Base-by-base conservation (phyloP, 1,140 invertebrate species). In the Gonatopus flavifemur region DNA sequence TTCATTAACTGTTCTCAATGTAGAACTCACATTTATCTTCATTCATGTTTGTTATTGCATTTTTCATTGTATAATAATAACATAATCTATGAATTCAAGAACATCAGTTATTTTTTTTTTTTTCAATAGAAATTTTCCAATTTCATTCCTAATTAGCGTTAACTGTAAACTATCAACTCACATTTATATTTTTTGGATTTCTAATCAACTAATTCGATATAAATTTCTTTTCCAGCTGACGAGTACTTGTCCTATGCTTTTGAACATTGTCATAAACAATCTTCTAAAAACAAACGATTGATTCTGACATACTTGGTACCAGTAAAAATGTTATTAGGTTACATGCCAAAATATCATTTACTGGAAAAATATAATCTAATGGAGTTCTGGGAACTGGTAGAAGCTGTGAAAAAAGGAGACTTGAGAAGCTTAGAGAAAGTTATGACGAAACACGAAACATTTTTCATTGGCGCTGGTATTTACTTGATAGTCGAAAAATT, bases 401-500 rank as follows among this genome's bases (percentile, higher is more conserved):
- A 87, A 58, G 88, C 91, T 9, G 88, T 98, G 0, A 93, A 90
- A 73, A 86, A 89, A 64, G 97, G 97, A 13, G 91, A 98, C 77
- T 77, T 98, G 0, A 78, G 85, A 43, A 83, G 85, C 50, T 88
- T 99, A 32, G 91, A 94, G 67, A 81, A 84, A 60, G 90, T 94
- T 0, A 88, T 98, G 78, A 84, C 88, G 52, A 83, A 85, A 33
- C 87, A 97, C 65, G 93, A 98, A 75, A 76, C 83, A 0, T 98
- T 97, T 70, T 96, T 98, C 57, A 97, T 98, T 44, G 88, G 88
- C 61, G 94, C 88, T 66, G 96, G 96, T 25, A 96, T 99, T 64
- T 98, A 96, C 77, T 81, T 98, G 13, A 94, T 98, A 67, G 86
- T 99, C 6, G 96, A 98, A 68, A 98, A 98, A 72, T 78, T 99